Conservation (phyloP, 2,888 invertebrate species). For the Melanotus villosus region DNA sequence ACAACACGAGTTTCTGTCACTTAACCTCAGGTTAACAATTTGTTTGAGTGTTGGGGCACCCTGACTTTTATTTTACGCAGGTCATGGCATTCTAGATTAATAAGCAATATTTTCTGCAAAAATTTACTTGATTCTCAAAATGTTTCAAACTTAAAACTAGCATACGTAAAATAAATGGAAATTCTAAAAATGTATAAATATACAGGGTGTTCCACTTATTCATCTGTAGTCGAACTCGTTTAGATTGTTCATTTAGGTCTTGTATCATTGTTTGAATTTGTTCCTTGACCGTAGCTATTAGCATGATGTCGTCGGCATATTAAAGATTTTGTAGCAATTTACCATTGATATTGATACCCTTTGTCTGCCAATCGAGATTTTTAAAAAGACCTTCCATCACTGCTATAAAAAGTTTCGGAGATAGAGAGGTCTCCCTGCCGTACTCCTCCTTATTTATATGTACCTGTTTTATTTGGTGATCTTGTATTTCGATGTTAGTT, state of each 20-base stretch:
- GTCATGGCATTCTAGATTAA: no score
- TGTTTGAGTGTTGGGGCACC: no score
- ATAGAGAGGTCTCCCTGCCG: neutral
- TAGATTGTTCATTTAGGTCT: neutral
- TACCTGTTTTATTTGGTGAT: neutral
- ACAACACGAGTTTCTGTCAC: no score
- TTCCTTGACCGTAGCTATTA: no score
- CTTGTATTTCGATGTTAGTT: neutral
- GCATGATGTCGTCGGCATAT: neutral
- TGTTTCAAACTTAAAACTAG: no score
- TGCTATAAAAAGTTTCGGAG: neutral
- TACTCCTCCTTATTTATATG: neutral
- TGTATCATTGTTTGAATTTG: neutral
- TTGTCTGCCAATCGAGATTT: neutral
- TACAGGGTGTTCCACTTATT: neutral
- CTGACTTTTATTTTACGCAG: no score
- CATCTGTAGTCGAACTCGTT: neutral
- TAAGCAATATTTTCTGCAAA: no score
- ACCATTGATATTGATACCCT: neutral
- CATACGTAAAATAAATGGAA: no score
- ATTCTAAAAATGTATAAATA: no score
- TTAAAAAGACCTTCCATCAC: neutral
- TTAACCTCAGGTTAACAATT: no score
- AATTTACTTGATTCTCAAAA: no score
- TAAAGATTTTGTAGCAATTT: neutral